Evolutionary conservation across 2,888 invertebrate species (phyloP), one percentile per base, ranked within the genome.

Genomic region (Stramonita haemastoma): DNA sequence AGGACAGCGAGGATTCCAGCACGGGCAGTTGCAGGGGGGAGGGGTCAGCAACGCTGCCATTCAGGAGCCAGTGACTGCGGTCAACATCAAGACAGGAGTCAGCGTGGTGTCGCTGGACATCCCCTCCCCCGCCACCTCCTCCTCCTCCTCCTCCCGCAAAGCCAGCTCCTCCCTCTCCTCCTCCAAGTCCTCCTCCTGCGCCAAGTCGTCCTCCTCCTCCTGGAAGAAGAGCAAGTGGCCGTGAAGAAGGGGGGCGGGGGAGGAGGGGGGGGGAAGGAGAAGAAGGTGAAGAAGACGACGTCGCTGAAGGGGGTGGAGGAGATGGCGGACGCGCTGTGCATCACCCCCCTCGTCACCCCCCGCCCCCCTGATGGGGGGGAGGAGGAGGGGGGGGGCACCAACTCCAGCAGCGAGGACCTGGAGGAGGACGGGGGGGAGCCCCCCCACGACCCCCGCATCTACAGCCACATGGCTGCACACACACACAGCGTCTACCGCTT

Each of bases 401-500:
- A 90, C 32, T 90, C 91, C 34, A 91, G 90, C 90, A 91, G 90
- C 79, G 91, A 92, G 26, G 91, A 91, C 22, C 34, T 22, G 6
- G 46, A 56, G 6, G 88, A 88, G 32, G 94, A 94, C 1, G 36
- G 86, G 2, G 92, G 92, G 15, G 92, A 92, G 22, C 88, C 90
- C 73, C 86, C 90, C 22, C 93, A 94, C 88, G 94, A 94, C 89
- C 92, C 95, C 19, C 92, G 95, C n/a, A 84, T 94, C 6, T 96
- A 95, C 91, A 91, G 93, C 79, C 94, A 94, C 34, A 91, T 95
- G 36, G 95, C 96, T 4, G 79, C 93, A 11, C 84, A 92, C 73
- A 96, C 96, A 0, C 93, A 96, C 89, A 97, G 97, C 94, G 97
- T 97, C 26, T 97, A 97, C 90, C 97, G 97, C 13, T 97, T 98